Evolutionary conservation across 1,140 invertebrate genomes (phyloP).

Genomic region (Euwallacea similis): DNA sequence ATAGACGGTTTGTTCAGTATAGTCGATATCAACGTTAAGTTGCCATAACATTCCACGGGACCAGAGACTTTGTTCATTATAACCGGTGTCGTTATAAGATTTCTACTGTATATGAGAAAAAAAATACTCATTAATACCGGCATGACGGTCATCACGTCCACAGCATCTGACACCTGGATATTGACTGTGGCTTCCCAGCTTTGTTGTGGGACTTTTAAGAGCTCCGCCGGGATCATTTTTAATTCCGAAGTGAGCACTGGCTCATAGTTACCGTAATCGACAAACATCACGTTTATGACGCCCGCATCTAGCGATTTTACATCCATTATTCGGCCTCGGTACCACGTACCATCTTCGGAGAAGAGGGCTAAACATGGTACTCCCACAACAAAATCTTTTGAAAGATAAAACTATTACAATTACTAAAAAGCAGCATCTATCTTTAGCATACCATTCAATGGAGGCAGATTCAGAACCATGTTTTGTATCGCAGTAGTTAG

Average conservation of each 20-base stretch:
- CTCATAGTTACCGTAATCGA: constrained; percentile 41
- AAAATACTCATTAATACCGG: neutral
- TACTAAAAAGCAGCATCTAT: neutral
- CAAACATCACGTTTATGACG: constrained; percentile 37
- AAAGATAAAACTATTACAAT: constrained; percentile 10
- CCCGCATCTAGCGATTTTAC: constrained; percentile 28
- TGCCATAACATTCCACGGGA: neutral
- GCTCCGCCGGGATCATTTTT: constrained; percentile 29
- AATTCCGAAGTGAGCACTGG: constrained; percentile 23
- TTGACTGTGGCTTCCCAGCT: constrained; percentile 35
- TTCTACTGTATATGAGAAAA: neutral
- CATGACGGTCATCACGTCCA: neutral
- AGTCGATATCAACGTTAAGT: neutral
- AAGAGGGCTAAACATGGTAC: constrained; percentile 34
- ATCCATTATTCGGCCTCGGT: constrained; percentile 30
- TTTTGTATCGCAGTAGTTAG: constrained; percentile 32
- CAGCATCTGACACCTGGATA: constrained; percentile 12
- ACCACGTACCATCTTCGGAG: constrained; percentile 35
- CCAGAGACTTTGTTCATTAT: neutral
- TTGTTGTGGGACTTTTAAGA: constrained; percentile 30
- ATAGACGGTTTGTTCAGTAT: neutral
- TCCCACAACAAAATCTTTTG: constrained; percentile 21
- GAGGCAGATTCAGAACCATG: neutral
- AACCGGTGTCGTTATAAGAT: constrained; percentile 3
- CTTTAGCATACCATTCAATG: constrained; percentile 16